A percentile compares a stretch with the other conserved stretches of the same genome.
These are phyloP conservation scores for Monochamus alternatus DNA, from an alignment of 2,888 invertebrate genomes.

Conservation along the genomic window DNA sequence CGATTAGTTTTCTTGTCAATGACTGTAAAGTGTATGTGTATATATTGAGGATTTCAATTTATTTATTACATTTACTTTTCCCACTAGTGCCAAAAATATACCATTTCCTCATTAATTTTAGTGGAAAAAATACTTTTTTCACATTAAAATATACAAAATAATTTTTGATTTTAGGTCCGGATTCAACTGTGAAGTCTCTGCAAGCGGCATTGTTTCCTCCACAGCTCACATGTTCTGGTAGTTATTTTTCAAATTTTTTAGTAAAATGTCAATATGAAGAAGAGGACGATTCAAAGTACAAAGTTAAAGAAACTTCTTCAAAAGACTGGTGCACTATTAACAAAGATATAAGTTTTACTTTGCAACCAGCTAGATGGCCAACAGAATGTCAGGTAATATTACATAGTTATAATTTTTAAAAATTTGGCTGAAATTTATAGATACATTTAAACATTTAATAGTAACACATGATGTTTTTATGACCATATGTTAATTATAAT, in stretches of 20 bases:
- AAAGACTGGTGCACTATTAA: constrained; percentile 76
- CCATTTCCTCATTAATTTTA: no score
- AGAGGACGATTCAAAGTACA: constrained; percentile 67
- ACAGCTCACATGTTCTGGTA: constrained; percentile 65
- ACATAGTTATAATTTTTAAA: neutral
- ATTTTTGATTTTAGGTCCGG: constrained; percentile 50
- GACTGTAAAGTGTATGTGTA: no score
- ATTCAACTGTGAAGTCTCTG: constrained; percentile 75
- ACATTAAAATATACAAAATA: no score
- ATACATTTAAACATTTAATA: no score
- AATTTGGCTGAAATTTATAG: neutral
- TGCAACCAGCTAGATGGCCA: constrained; percentile 90
- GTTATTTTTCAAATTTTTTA: constrained; percentile 78
- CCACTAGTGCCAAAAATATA: no score
- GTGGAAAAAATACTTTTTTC: no score
- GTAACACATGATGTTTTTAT: no score
- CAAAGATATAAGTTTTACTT: constrained; percentile 70
- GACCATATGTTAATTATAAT: neutral
- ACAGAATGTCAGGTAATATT: constrained; percentile 88
- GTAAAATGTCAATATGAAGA: constrained; percentile 74
- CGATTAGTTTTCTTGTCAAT: no score
- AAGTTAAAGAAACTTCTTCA: constrained; percentile 53
- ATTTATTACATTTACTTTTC: no score
- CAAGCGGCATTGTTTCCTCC: constrained; percentile 80
- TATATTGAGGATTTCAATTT: no score